These are phyloP conservation scores for Nomada flava DNA, from an alignment of 2,888 invertebrate genomes.

Conservation along the genomic window DNA sequence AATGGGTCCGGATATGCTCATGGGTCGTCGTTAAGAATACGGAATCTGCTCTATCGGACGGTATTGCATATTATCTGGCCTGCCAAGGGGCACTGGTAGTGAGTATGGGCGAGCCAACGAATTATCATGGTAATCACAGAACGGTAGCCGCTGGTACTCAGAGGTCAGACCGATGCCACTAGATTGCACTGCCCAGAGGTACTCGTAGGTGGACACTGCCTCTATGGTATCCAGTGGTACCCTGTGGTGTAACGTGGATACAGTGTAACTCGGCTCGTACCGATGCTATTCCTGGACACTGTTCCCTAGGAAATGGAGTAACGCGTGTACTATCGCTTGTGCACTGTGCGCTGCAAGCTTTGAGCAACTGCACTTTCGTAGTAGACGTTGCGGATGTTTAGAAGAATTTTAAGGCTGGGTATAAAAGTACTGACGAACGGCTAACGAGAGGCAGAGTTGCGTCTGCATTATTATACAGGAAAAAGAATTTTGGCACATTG, in stretches of 20 bases:
- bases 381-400: no score
- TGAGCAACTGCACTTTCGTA: neutral
- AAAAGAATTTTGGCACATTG: no score
- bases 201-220: slow-evolving; percentile 66
- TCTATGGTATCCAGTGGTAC: slow-evolving; percentile 54
- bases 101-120: slow-evolving; percentile 71
- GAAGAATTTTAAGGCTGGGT: no score
- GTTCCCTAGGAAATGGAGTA: slow-evolving; percentile 35
- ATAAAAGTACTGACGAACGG: no score
- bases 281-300: slow-evolving; percentile 37
- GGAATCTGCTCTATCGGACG: slow-evolving; percentile 70
- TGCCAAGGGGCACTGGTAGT: slow-evolving; percentile 63
- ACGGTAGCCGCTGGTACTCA: slow-evolving; percentile 72
- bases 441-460: no score
- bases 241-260: slow-evolving; percentile 39
- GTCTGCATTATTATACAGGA: no score
- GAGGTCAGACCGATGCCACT: slow-evolving; percentile 75
- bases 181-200: slow-evolving; percentile 70
- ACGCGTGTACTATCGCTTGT: slow-evolving; percentile 13
- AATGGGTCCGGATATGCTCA: slow-evolving; percentile 67
- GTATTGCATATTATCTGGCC: slow-evolving; percentile 73
- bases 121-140: slow-evolving; percentile 79
- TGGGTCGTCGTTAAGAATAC: slow-evolving; percentile 73
- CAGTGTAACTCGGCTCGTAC: slow-evolving; percentile 4
- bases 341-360: slow-evolving; percentile 4